Evolutionary conservation across 1,140 invertebrate species (phyloP), one percentile per base, ranked within the genome.

Genomic region (Neodiprion virginianus): DNA sequence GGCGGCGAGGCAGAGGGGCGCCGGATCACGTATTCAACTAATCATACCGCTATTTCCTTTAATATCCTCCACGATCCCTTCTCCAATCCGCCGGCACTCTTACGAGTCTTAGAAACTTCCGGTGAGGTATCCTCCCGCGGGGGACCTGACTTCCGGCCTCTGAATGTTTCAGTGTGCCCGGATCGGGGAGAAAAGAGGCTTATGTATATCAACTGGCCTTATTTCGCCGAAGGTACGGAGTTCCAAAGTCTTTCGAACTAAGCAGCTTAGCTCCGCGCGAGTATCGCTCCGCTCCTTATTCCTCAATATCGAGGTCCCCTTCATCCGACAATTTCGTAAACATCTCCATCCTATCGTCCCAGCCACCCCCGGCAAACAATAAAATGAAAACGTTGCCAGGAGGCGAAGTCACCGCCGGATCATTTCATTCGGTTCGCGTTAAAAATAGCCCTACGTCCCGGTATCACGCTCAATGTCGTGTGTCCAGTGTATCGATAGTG

Each of bases 21-120:
- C 67, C 40, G 67, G 40, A 69, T 14, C 87, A 89, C 87, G 86
- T 89, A 88, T 80, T 82, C 85, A 81, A 89, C 87, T 88, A 89
- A 89, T 89, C 88, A 88, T 89, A 89, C 86, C 87, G 86, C 88
- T 82, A 89, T 89, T 89, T 89, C 88, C 88, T 89, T 89, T 89
- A 88, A 89, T 88, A 88, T 88, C 87, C 87, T 68, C 75, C 72
- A 61, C 72, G 69, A 66, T 48, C 70, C 75, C 48, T 61, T 78
- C 79, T 75, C 76, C 79, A 72, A 79, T 77, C 75, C 74, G 77
- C 69, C 76, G 79, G 75, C 77, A 83, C 80, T 81, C 78, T 80
- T 78, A 79, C 77, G 80, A 88, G 82, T 85, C 85, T 87, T 83
- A 83, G 85, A 79, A 78, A 85, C 84, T 85, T 88, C 86, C 86